phyloP scores from a whole-genome alignment of 2,113 vertebrate genomes.

The Syngnathus scovelli region DNA sequence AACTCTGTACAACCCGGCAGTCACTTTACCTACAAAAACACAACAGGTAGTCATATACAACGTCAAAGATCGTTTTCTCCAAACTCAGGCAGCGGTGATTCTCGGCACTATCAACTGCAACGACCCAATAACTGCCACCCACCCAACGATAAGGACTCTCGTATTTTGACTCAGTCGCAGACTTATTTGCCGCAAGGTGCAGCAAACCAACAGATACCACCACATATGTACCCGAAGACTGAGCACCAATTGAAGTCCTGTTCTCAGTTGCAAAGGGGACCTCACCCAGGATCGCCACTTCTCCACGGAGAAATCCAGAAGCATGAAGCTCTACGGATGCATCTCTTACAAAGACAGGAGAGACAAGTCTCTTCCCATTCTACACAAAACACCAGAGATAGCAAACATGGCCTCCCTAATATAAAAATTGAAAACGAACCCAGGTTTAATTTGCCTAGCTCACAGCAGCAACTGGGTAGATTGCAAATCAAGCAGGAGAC shows the following conservation, averaged over 20 bases:
- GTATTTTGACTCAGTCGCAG: constrained; percentile 66
- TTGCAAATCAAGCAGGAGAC: constrained; percentile 81
- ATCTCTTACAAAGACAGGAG: constrained; percentile 84
- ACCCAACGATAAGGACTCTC: constrained; percentile 52
- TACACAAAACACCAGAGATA: constrained; percentile 63
- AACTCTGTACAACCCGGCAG: constrained; percentile 56
- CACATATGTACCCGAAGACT: constrained; percentile 60
- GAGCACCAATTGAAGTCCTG: constrained; percentile 60
- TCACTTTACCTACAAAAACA: constrained; percentile 61
- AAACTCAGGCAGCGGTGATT: constrained; percentile 66
- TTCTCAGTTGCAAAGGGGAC: constrained; percentile 60
- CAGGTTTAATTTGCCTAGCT: constrained; percentile 62
- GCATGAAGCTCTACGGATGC: constrained; percentile 84
- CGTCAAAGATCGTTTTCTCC: constrained; percentile 70
- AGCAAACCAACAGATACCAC: constrained; percentile 49
- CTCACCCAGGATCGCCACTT: constrained; percentile 56
- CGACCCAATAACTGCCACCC: constrained; percentile 66
- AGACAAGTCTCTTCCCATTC: constrained; percentile 72
- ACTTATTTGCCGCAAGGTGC: constrained; percentile 58
- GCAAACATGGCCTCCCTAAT: constrained; percentile 56
- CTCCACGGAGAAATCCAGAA: constrained; percentile 75
- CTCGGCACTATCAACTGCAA: constrained; percentile 71
- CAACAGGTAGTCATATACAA: constrained; percentile 50
- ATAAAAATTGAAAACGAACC: constrained; percentile 79
- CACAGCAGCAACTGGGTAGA: constrained; percentile 64